phyloP scores from a whole-genome alignment of 2,797 vertebrate genomes.

The Mormyrops boulengeri region DNA sequence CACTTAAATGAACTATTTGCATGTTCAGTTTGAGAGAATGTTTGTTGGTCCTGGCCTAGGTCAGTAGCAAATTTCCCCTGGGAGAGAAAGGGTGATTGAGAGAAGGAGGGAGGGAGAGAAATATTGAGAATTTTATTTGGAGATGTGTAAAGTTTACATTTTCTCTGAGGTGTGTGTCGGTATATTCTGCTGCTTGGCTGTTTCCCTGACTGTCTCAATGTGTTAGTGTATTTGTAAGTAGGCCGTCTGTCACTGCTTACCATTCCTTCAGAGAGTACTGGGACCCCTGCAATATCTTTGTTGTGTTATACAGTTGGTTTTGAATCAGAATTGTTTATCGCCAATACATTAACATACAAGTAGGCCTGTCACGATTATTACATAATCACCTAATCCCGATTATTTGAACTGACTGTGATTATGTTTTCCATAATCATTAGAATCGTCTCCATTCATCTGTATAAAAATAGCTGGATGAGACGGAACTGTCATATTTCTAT shows the following conservation, averaged over 20 bases:
- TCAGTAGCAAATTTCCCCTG: not conserved
- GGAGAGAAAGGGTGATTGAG: not conserved
- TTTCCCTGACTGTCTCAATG: not conserved
- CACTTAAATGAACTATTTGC: not conserved
- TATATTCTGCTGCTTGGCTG: not conserved
- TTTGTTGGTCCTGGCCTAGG: not conserved
- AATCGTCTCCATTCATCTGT: too few relatives aligned
- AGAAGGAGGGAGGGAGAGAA: not conserved
- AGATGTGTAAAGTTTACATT: not conserved
- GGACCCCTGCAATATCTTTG: not conserved
- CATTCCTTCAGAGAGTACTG: not conserved
- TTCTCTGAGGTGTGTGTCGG: not conserved
- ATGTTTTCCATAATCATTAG: too few relatives aligned
- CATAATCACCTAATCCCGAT: not conserved
- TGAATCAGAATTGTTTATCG: not conserved
- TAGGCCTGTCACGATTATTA: not conserved
- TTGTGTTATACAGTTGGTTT: not conserved
- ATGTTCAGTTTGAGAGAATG: conserved; percentile 1
- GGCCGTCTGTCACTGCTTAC: not conserved
- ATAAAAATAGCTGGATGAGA: too few relatives aligned
- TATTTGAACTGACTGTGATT: too few relatives aligned
- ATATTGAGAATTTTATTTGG: not conserved
- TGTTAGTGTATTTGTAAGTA: not conserved
- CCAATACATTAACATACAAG: not conserved
- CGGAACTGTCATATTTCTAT: too few relatives aligned